These are phyloP conservation scores for Channa argus DNA, from an alignment of 2,113 vertebrate genomes.

Conservation along the genomic window DNA sequence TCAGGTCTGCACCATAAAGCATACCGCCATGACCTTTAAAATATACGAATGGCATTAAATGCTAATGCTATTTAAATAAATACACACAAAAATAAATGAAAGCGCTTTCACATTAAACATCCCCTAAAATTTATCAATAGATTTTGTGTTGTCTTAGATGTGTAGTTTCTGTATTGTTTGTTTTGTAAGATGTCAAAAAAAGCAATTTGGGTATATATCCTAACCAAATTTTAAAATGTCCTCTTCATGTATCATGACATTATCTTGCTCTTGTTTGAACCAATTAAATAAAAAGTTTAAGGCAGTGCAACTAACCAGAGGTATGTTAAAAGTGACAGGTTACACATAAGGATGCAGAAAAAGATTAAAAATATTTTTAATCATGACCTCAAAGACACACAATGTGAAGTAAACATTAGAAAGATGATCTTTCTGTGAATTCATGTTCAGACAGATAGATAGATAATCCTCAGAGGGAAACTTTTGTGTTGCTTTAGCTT, in stretches of 20 bases:
- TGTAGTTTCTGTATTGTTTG: background rate
- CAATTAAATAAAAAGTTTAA: background rate
- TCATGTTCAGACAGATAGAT: too few relatives aligned
- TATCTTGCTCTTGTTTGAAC: background rate
- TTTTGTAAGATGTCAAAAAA: background rate
- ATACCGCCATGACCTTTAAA: conserved; percentile 27
- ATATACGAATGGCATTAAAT: conserved; percentile 3
- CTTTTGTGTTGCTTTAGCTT: too few relatives aligned
- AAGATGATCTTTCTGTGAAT: too few relatives aligned
- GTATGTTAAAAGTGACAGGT: background rate
- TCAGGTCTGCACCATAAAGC: background rate
- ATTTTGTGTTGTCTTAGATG: conserved; percentile 1
- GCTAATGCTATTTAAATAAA: conserved; percentile 14
- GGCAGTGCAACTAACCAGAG: background rate
- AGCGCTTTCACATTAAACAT: background rate
- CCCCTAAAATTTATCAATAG: background rate
- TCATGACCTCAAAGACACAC: too few relatives aligned
- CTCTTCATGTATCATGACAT: background rate
- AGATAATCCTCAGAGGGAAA: too few relatives aligned
- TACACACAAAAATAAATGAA: background rate
- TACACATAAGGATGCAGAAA: too few relatives aligned
- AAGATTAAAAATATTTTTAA: too few relatives aligned
- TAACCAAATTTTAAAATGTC: too few relatives aligned
- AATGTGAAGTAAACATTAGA: too few relatives aligned
- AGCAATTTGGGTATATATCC: background rate